Percentiles rank a stretch among this genome's conserved stretches.
phyloP scores from a whole-genome alignment of 2,113 vertebrate species.

The Eretmochelys imbricata region DNA sequence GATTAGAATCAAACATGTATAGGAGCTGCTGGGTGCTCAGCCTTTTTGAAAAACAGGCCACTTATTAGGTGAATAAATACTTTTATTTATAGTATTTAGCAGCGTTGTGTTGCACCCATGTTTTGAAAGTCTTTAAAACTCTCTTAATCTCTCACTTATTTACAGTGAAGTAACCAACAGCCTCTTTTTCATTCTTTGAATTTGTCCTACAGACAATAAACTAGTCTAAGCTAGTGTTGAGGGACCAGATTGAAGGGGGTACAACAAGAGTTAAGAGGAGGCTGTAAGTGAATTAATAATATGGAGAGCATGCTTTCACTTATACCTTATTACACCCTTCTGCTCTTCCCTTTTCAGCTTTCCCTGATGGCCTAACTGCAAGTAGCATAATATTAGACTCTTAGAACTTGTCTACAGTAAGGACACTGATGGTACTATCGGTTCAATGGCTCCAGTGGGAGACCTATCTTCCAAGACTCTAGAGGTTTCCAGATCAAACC shows the following conservation, averaged over 20 bases:
- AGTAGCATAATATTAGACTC: neutral
- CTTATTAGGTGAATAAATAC: neutral
- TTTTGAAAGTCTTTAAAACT: neutral
- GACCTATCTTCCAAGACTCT: neutral
- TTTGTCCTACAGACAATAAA: neutral
- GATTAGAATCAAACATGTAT: neutral
- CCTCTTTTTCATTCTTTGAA: neutral
- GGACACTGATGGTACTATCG: neutral
- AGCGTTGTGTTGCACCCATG: neutral
- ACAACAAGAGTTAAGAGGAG: neutral
- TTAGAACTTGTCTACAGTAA: neutral
- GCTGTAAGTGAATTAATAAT: neutral
- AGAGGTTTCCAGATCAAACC: neutral
- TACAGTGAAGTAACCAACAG: no score
- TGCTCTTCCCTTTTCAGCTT: neutral
- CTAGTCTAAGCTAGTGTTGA: neutral
- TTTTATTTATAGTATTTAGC: neutral
- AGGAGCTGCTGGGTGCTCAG: neutral
- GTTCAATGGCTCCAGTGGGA: rapidly evolving
- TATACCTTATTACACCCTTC: neutral
- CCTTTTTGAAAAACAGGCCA: neutral
- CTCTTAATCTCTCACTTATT: neutral
- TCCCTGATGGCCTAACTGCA: neutral
- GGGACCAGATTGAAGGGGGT: neutral
- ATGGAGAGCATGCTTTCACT: neutral